Evolutionary conservation across 2,113 vertebrate species (phyloP), one percentile per base, ranked within the genome.

Genomic region (Camelus dromedarius): DNA sequence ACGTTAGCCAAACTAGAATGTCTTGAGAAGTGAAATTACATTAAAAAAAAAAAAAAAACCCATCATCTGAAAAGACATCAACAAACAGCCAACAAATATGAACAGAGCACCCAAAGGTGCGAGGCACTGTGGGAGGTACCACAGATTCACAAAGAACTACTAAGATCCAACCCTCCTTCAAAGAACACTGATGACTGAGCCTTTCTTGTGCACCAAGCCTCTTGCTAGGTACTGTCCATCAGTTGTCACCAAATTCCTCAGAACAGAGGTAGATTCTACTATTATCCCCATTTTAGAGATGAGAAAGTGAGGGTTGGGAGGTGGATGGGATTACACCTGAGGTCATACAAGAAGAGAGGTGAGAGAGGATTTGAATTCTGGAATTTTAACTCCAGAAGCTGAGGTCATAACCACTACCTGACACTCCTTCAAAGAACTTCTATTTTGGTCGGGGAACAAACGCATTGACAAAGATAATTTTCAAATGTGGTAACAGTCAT

Each of bases 301-400:
- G n/a, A 90, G 38, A 72, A 94, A n/a, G 18, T 76, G 56, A 87
- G 19, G 19, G 6, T 48, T 64, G 14, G 19, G 38, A 20, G n/a
- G 0, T 26, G 24, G 13, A 8, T 50, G 8, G 8, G 16, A 77
- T 48, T 58, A n/a, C 20, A 12, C 13, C 52, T 38, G 15, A 76
- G n/a, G 11, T 54, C 38, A 48, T 87, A 10, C 10, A 54, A 81
- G 9, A 81, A 77, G 22, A 5, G 4, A 32, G n/a, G 48, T 24
- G 69, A 73, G 32, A 67, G 30, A 30, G 20, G 15, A 85, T 56
- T 22, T 52, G 19, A 86, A 86, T 67, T 35, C 42, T 58, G 62
- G 72, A 91, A 70, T 86, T 91, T 83, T 75, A 54, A 56, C 35
- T 95, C 50, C 8, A 60, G 46, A 95, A 85, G 50, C 22, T 56